Base-by-base conservation (phyloP, 2,113 vertebrate genomes). In the Elephas maximus region DNA sequence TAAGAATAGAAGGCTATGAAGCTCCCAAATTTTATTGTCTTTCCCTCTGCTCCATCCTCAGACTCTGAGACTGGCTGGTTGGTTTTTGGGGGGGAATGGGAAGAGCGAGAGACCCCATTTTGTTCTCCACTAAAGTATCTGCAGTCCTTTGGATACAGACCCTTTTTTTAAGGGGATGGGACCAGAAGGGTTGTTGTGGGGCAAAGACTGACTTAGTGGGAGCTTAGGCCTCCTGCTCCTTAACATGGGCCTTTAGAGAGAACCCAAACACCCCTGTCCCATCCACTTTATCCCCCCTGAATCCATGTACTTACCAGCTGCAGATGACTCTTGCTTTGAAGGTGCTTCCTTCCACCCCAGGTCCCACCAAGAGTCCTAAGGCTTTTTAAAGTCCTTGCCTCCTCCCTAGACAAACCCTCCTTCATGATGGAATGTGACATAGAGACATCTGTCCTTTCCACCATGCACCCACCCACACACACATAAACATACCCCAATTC, bases 331-430 rank as follows among this genome's bases (percentile, higher is more conserved):
- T 95, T 87, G 48, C n/a, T 82, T 85, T 74, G 37, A 90, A 88
- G 87, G 24, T 45, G 48, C 91, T 87, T 92, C 74, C 71, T 71
- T 91, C 76, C 18, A 84, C 69, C n/a, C 71, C 37, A 69, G 80
- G 33, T 78, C 71, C 83, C 81, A 83, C 41, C 23, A 57, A 57
- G 78, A 83, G 37, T 67, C 33, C 88, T 15, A 33, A 33, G 48
- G 90, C 90, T 95, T 98, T 95, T 97, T 97, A 97, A 98, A 97
- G 90, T 8, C 88, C 86, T 88, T 86, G 90, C 65, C 95, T 95
- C 87, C 93, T 90, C 87, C 88, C 94, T 91, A 94, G 37, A 93
- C 80, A 96, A 92, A 82, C 65, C 48, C 88, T 84, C 82, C 81
- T 79, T 44, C 65, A 24, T 53, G 51, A 97, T 77, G 88, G 97